Percentiles rank a stretch among this genome's conserved stretches.
These are phyloP conservation scores for Caenorhabditis sp. DNA, from an alignment of 2,888 invertebrate genomes.

Conservation along the genomic window DNA sequence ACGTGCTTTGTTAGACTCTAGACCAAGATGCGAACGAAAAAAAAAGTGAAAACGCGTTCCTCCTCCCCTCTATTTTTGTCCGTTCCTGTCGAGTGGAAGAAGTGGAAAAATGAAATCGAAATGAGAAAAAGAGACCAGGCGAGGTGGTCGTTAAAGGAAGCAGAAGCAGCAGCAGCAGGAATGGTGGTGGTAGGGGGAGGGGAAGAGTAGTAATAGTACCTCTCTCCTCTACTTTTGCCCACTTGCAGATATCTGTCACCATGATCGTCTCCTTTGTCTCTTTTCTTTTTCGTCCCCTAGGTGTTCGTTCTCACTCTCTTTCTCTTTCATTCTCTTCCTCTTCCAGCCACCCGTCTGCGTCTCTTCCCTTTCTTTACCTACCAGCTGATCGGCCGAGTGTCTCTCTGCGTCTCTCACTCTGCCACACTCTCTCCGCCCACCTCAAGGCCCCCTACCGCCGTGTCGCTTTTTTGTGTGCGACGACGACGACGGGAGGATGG, in stretches of 20 bases:
- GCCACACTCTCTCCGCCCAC: slow-evolving; percentile 1
- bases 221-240: background rate
- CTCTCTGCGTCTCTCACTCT: slow-evolving; percentile 19
- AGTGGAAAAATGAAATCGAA: background rate
- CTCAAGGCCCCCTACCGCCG: slow-evolving; percentile 5
- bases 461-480: slow-evolving; percentile 28
- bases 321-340: background rate
- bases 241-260: slow-evolving; percentile 47
- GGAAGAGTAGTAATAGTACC: slow-evolving; percentile 32
- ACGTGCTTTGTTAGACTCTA: slow-evolving; percentile 18
- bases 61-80: background rate
- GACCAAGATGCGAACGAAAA: background rate
- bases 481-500: slow-evolving; percentile 12
- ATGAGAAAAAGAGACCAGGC: background rate
- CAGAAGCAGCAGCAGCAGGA: slow-evolving; percentile 19
- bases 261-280: slow-evolving; percentile 25
- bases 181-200: background rate
- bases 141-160: slow-evolving; percentile 1
- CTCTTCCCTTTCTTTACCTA: slow-evolving; percentile 29
- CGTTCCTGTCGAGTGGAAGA: slow-evolving; percentile 39
- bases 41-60: slow-evolving; percentile 4
- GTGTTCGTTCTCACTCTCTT: too few relatives aligned
- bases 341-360: slow-evolving; percentile 15
- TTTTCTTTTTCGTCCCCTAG: slow-evolving; percentile 9
- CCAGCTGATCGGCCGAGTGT: slow-evolving; percentile 49